phyloP scores from a whole-genome alignment of 2,113 vertebrate genomes.

The Hypanus sabinus region DNA sequence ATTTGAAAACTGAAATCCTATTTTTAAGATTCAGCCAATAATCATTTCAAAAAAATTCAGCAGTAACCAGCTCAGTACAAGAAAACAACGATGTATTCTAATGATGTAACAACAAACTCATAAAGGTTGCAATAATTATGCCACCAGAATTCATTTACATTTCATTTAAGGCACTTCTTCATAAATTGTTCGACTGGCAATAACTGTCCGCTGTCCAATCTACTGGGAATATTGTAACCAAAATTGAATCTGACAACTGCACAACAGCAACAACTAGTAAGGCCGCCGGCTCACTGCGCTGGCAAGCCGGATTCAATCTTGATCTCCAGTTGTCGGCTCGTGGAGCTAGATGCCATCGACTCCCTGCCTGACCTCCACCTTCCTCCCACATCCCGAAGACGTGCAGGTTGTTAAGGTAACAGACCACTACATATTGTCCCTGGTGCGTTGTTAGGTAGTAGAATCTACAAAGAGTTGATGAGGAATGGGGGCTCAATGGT shows the following conservation, averaged over 20 bases:
- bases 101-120: neutral
- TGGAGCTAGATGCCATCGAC: no score
- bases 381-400: no score
- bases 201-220: neutral
- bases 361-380: no score
- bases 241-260: neutral
- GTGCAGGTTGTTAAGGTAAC: no score
- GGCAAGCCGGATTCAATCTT: no score
- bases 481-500: no score
- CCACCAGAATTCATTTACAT: neutral
- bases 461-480: no score
- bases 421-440: no score
- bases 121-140: neutral
- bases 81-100: neutral
- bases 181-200: neutral
- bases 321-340: no score
- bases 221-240: neutral
- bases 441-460: no score
- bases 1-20: neutral
- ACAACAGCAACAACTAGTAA: no score
- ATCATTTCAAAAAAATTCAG: neutral
- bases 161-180: neutral
- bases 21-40: neutral
- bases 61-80: neutral
- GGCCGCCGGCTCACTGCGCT: no score